Evolutionary conservation across 2,888 invertebrate species (phyloP), one percentile per base, ranked within the genome.

Genomic region (Stenurella melanura): DNA sequence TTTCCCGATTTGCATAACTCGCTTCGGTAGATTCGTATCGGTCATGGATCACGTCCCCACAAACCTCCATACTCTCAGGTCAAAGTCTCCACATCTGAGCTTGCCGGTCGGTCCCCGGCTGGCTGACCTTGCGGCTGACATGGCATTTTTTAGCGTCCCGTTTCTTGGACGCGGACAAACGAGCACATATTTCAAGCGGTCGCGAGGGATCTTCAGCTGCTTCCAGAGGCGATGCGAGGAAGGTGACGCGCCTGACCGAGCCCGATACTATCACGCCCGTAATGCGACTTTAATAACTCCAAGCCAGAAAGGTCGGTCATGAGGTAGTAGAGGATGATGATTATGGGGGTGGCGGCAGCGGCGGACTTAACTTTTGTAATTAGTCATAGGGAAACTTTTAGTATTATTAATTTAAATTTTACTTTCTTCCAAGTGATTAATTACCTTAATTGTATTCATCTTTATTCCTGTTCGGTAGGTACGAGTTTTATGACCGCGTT

Each of bases 131-230:
- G 83, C 81, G 76, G 84, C 83, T 84, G 86, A 84, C 85, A 83
- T 78, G 81, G 82, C 83, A 86, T 86, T 86, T 86, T 86, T 86
- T 84, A 85, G 81, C 81, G 81, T 81, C 74, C 74, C 63, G 57
- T 74, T 78, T 66, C 78, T 78, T 61, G 70, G 78, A 79, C 78
- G 83, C 83, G 83, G 82, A 86, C 85, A 85, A 86, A 86, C 83
- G 85, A 85, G 80, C 81, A 78, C 84, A 85, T 86, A 83, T 85
- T 85, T 86, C 85, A 85, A 81, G 79, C 17, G 69, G 34, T 34
- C 69, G 57, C 69, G 30, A 34, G 69, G 57, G 69, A 57, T 26
- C 26, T 34, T 68, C 17, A 18, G 69, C 30, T 57, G 57, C 19
- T 34, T 26, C 12, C 56, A 58, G 15, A 17, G 58, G 57, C 57